Base-by-base conservation (phyloP, 2,888 invertebrate genomes). In the Volucella inanis region DNA sequence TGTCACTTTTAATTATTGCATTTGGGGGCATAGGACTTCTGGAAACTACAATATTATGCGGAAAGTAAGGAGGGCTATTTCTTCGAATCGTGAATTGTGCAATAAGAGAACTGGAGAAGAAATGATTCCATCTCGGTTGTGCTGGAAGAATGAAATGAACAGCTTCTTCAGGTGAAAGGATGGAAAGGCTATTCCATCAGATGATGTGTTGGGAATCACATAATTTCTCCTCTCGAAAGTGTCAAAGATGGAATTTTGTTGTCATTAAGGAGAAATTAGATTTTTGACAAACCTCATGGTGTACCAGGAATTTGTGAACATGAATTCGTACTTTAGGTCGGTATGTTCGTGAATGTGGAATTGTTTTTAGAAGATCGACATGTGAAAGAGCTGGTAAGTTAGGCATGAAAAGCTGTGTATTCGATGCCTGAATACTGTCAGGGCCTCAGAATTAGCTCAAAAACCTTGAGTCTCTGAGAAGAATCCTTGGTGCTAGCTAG, bases 1-100 rank as follows among this genome's bases (percentile, higher is more conserved):
- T 77, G 61, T 77, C 76, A 47, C 14, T 77, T 77, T 77, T 77
- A 77, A 68, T 77, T 77, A 68, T 61, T 14, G 45, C 8, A 15
- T 31, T 50, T 15, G 39, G 62, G 11, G 49, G 39, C 55, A 47
- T 47, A 31, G 38, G 39, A 74, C 62, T 74, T 74, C 47, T 18
- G 18, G 31, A 38, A 31, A 59, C 39, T 43, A 22, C 18, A 22
- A 22, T 22, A 15, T n/a, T 31, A 61, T 50, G 18, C 22, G n/a
- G 8, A 41, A 54, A 67, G 54, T 55, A 43, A 15, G 22, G 22
- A 18, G 22, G 22, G n/a, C 14, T 50, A 49, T 14, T 14, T 49
- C n/a, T 38, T 45, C 45, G 54, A 14, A 12, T 31, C 0, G 9
- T 3, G 6, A 22, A 43, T n/a, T 15, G 31, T 54, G 10, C 43